Conservation (phyloP, 1,140 invertebrate species). For the Dryas iulia region DNA sequence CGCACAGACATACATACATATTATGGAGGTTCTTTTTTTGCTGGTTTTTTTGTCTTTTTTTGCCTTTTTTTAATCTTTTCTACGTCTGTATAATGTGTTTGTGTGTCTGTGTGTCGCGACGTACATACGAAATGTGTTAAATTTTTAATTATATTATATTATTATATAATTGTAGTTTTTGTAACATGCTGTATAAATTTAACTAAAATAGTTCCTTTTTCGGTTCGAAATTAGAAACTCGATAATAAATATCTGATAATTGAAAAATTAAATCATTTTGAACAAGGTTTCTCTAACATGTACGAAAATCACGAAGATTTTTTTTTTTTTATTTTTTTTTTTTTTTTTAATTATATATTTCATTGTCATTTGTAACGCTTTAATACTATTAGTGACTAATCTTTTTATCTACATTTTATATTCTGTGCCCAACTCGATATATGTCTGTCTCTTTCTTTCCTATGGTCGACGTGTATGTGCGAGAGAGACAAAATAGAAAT, state of each 20-base stretch:
- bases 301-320: not conserved
- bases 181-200: constrained; percentile 5
- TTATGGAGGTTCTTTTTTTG: not conserved
- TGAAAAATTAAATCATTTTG: constrained; percentile 4
- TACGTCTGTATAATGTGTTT: not conserved
- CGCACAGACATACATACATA: not conserved
- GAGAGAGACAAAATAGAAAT: constrained; percentile 1
- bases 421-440: not conserved
- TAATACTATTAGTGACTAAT: constrained; percentile 32
- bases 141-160: not conserved
- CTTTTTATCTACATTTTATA: constrained; percentile 17
- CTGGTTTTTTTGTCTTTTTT: not conserved
- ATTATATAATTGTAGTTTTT: not conserved
- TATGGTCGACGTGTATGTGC: not conserved
- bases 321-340: not conserved
- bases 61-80: not conserved
- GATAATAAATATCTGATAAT: not conserved
- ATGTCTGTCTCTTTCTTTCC: not conserved
- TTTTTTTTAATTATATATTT: constrained; percentile 14
- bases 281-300: not conserved
- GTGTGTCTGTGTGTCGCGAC: not conserved
- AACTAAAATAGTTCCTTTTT: not conserved
- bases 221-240: not conserved
- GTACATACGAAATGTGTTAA: not conserved
- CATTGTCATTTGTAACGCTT: constrained; percentile 27